phyloP scores from a whole-genome alignment of 2,888 invertebrate genomes.

The Thecophora atra region DNA sequence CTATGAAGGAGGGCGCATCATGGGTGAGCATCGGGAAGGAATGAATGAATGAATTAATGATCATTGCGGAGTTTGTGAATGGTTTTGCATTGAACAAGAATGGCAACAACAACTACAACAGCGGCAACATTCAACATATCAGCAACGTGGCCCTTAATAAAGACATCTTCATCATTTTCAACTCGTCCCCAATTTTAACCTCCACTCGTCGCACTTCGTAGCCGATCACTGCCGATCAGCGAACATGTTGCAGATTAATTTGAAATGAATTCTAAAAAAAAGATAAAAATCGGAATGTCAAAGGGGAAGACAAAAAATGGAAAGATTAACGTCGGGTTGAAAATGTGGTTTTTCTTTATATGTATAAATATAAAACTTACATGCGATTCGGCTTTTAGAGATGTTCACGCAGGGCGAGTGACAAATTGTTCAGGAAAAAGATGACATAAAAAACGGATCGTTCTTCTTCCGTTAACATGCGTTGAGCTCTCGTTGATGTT shows the following conservation, averaged over 20 bases:
- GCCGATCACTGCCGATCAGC: background rate
- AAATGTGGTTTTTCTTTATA: conserved; percentile 27
- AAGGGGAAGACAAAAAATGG: conserved; percentile 9
- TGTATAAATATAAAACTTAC: background rate
- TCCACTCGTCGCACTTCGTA: background rate
- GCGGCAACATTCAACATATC: background rate
- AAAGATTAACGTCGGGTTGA: background rate
- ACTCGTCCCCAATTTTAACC: background rate
- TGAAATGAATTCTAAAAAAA: conserved; percentile 9
- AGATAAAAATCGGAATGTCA: background rate
- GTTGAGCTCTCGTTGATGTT: conserved; percentile 13
- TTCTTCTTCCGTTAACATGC: conserved; percentile 15
- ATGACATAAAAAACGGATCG: conserved; percentile 58
- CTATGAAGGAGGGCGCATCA: background rate
- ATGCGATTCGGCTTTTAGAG: background rate
- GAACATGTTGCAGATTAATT: conserved; percentile 24
- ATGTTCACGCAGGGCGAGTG: conserved; percentile 49
- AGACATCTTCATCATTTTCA: conserved; percentile 26
- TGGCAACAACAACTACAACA: background rate
- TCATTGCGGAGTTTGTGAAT: background rate
- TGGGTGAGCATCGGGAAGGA: background rate
- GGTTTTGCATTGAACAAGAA: conserved; percentile 1
- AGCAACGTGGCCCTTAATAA: background rate
- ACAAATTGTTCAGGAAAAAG: conserved; percentile 64
- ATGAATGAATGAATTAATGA: background rate